Percentiles rank a stretch among this genome's conserved stretches.
phyloP scores from a whole-genome alignment of 2,888 invertebrate species.

The Aphidoletes aphidimyza region DNA sequence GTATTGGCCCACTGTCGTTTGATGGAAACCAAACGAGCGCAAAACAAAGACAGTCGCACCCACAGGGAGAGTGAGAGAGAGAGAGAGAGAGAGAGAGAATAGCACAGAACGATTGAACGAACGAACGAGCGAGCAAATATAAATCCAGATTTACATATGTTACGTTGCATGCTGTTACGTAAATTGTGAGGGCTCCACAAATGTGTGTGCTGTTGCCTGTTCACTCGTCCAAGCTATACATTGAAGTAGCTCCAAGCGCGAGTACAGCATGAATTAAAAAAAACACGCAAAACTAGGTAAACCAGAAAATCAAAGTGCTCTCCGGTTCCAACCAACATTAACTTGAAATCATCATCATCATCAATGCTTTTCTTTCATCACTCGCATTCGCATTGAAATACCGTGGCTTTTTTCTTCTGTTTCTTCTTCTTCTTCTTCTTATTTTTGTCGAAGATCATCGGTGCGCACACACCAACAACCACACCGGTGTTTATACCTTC shows the following conservation, averaged over 20 bases:
- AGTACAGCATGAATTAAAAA: too few species aligned
- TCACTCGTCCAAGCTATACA: background rate
- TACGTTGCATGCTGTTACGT: slow-evolving; percentile 43
- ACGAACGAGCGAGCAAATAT: background rate
- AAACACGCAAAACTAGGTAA: too few species aligned
- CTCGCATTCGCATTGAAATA: background rate
- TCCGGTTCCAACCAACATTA: too few species aligned
- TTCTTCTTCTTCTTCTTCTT: too few species aligned
- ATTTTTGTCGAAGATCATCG: slow-evolving; percentile 31
- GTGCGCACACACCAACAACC: too few species aligned
- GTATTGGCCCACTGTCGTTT: slow-evolving; percentile 2
- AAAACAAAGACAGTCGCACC: background rate
- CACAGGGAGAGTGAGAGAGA: background rate
- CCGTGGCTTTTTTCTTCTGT: too few species aligned
- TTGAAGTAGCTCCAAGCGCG: background rate
- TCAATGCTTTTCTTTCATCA: background rate
- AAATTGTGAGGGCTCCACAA: background rate
- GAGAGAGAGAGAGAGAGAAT: slow-evolving; percentile 13
- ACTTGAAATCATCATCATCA: too few species aligned
- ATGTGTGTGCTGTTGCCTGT: slow-evolving; percentile 22
- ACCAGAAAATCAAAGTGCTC: too few species aligned
- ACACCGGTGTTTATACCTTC: background rate
- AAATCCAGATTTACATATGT: slow-evolving; percentile 27
- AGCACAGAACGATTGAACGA: background rate
- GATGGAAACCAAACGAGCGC: background rate